Evolutionary conservation across 2,888 invertebrate species (phyloP).

Genomic region (Papilio elwesi): DNA sequence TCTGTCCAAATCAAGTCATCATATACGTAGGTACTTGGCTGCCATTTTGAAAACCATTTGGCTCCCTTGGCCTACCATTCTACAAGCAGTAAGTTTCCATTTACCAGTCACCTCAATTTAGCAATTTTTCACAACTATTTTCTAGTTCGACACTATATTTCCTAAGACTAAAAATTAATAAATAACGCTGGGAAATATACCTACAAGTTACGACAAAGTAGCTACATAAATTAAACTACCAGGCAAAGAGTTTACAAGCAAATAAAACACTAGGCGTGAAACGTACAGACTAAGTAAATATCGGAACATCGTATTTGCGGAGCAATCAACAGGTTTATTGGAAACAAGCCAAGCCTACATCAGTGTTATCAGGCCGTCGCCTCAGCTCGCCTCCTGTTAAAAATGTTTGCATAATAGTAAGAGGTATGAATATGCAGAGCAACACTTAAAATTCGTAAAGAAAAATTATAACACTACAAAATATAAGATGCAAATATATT

Average conservation of each 20-base stretch:
- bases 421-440: not conserved
- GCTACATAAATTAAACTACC: not conserved
- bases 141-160: too few relatives aligned
- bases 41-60: too few relatives aligned
- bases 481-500: not conserved
- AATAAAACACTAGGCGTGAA: slow-evolving; percentile 8
- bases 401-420: not conserved
- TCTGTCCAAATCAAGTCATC: too few relatives aligned
- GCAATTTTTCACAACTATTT: too few relatives aligned
- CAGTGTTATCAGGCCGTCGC: not conserved
- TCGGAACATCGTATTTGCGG: slow-evolving; percentile 6
- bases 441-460: not conserved
- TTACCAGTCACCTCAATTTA: too few relatives aligned
- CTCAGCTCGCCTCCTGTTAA: not conserved
- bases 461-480: not conserved
- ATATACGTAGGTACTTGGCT: too few relatives aligned
- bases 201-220: not conserved
- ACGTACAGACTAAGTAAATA: slow-evolving; percentile 4
- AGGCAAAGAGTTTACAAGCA: not conserved
- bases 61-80: too few relatives aligned
- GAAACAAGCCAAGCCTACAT: slow-evolving; percentile 2
- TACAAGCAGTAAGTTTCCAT: too few relatives aligned
- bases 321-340: slow-evolving; percentile 35
- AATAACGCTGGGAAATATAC: not conserved
- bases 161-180: not conserved